phyloP scores from a whole-genome alignment of 2,888 invertebrate species.

The Erpobdella octoculata region DNA sequence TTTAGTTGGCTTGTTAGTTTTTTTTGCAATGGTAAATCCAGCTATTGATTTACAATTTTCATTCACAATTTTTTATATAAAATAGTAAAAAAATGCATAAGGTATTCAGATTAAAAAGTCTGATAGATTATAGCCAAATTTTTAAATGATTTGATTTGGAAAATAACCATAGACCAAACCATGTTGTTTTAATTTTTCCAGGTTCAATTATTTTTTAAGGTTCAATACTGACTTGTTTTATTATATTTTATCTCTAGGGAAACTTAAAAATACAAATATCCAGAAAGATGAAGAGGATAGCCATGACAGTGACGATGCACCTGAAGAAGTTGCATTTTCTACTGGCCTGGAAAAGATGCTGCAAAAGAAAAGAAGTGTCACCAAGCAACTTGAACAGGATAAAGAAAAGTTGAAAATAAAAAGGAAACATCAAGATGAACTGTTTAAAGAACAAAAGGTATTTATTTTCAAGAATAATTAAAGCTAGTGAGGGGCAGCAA shows the following conservation, averaged over 20 bases:
- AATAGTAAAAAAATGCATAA: too few species aligned
- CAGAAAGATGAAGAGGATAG: slow-evolving; percentile 1
- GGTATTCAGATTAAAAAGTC: too few species aligned
- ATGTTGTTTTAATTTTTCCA: too few species aligned
- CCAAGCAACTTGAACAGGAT: slow-evolving; percentile 7
- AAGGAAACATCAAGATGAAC: slow-evolving; percentile 13
- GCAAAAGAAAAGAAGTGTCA: not conserved
- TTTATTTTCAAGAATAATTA: not conserved
- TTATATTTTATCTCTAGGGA: not conserved
- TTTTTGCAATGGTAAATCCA: too few species aligned
- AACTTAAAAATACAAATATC: not conserved
- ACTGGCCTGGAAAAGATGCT: slow-evolving; percentile 12
- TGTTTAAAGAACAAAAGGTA: slow-evolving; percentile 21
- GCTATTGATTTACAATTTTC: too few species aligned
- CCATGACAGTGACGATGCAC: slow-evolving; percentile 3
- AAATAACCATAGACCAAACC: too few species aligned
- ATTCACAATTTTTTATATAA: too few species aligned
- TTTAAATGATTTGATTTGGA: too few species aligned
- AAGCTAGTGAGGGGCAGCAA: not conserved
- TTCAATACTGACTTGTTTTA: not conserved
- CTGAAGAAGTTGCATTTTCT: not conserved
- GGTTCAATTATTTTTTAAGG: not conserved
- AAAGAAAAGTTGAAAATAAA: slow-evolving; percentile 14
- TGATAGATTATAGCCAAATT: too few species aligned
- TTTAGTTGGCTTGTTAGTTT: too few species aligned